A percentile compares a stretch with the other conserved stretches of the same genome.
phyloP scores from a whole-genome alignment of 2,888 invertebrate genomes.

The Conus canariensis region DNA sequence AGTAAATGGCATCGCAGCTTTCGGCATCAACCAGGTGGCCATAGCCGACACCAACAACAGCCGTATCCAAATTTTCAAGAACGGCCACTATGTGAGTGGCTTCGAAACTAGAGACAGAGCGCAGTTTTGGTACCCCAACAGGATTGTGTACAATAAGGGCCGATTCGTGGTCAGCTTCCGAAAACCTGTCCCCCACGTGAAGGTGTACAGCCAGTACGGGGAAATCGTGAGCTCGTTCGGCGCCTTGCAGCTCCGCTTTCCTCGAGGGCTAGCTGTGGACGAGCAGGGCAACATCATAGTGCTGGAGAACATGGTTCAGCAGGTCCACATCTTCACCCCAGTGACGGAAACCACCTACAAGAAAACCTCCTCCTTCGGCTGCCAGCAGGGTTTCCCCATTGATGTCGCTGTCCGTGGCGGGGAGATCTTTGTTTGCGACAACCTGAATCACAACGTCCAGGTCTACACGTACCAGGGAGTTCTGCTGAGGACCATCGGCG shows the following conservation, averaged over 20 bases:
- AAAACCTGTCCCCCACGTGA: background rate
- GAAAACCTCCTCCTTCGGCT: background rate
- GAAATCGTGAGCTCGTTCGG: background rate
- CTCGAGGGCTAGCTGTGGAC: background rate
- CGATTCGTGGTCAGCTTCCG: background rate
- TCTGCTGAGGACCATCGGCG: background rate
- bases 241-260: background rate
- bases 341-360: background rate
- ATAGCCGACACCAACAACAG: conserved; percentile 1
- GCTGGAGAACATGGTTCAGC: background rate
- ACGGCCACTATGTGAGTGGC: background rate
- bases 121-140: background rate
- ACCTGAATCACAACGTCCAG: background rate
- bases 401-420: background rate
- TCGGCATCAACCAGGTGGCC: background rate
- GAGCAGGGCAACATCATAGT: background rate
- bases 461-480: background rate
- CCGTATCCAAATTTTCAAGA: background rate
- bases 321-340: background rate
- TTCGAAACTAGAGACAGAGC: too few relatives aligned
- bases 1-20: background rate
- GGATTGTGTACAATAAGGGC: background rate
- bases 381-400: background rate
- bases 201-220: background rate
- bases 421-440: background rate